Base-by-base conservation (phyloP, 2,797 vertebrate genomes). In the Smutsia gigantea region DNA sequence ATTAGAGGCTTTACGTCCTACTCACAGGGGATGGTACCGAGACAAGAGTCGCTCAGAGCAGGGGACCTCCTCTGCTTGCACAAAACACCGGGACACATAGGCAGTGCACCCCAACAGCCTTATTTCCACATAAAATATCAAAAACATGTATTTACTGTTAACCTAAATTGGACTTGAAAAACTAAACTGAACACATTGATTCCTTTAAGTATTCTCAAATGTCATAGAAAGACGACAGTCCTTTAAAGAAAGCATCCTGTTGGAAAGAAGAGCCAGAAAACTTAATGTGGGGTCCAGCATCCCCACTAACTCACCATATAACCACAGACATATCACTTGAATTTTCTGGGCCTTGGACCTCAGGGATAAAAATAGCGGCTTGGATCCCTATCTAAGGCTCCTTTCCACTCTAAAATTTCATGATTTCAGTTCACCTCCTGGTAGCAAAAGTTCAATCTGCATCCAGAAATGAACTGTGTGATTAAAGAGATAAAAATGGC, bases 391-490 rank as follows among this genome's bases (percentile, higher is more conserved):
- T 51, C 25, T n/a, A 92, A 93, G 42, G 18, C 66, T 55, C 46
- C 59, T 81, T 34, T 90, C 86, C 63, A 79, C 51, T 91, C 61
- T 81, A 87, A 89, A 78, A 64, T 87, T 42, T 78, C 75, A 87
- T 18, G 49, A 90, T 59, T 94, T 63, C 51, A 53, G 37, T 78
- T 59, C 66, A 87, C 23, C 49, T 37, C 0, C 5, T n/a, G 37
- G 87, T 51, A 79, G 64, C 79, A 94, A 68, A 95, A 92, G 25
- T 51, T 94, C 77, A 74, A 51, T 77, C 87, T 91, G 37, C 81
- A 75, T 71, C 49, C 79, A 83, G 53, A 89, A 94, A 85, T 74
- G 77, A 94, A 77, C 59, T 71, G 59, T 8, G 4, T 8, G 4
- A 87, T 27, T 85, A 21, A 87, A 95, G 68, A 79, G 23, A 71